These are phyloP conservation scores for Aphis craccivora DNA, from an alignment of 1,140 invertebrate genomes.

Conservation along the genomic window DNA sequence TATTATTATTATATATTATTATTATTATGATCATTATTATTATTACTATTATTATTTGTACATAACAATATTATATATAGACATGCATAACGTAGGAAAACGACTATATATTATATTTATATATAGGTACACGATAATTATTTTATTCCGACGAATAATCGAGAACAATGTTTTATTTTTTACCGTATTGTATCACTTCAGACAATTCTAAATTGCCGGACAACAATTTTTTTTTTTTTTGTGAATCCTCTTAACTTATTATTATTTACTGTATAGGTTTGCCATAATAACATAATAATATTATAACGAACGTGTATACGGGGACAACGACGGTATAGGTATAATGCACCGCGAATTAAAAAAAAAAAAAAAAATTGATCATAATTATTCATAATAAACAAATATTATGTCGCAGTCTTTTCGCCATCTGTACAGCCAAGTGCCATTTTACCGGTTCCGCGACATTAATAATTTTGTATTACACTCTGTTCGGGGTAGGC, in stretches of 20 bases:
- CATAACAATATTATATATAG: background rate
- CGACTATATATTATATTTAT: background rate
- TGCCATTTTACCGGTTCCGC: background rate
- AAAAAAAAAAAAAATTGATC: background rate
- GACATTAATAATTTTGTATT: background rate
- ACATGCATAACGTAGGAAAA: constrained; percentile 14
- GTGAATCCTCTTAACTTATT: background rate
- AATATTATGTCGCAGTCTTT: background rate
- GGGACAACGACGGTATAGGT: background rate
- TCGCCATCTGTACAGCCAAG: background rate
- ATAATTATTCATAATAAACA: background rate
- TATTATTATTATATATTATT: constrained; percentile 18
- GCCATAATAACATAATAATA: constrained; percentile 13
- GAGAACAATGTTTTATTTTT: background rate
- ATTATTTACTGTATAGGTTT: background rate
- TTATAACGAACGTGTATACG: background rate
- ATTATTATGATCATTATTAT: constrained; percentile 15
- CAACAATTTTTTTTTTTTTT: background rate
- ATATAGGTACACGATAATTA: background rate
- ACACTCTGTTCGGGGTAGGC: background rate
- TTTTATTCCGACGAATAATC: background rate
- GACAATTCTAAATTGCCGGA: background rate
- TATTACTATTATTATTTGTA: constrained; percentile 22
- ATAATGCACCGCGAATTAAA: background rate
- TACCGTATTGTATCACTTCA: background rate